A percentile compares a stretch with the other conserved stretches of the same genome.
phyloP scores from a whole-genome alignment of 2,113 vertebrate species.

The Mesitornis unicolor region DNA sequence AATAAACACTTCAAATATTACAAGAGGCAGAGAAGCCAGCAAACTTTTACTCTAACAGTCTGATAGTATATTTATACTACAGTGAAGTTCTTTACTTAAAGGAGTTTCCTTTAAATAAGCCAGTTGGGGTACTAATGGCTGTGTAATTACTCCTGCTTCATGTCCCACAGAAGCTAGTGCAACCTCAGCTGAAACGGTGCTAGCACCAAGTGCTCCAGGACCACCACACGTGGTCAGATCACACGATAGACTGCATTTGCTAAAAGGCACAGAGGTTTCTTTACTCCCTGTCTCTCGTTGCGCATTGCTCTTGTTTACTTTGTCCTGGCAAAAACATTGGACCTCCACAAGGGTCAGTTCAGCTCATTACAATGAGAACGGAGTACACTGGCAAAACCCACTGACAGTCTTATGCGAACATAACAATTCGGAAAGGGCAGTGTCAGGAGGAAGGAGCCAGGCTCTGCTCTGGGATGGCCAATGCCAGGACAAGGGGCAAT shows the following conservation, averaged over 20 bases:
- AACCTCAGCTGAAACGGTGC: background rate
- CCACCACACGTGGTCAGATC: background rate
- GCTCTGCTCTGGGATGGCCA: too few relatives aligned
- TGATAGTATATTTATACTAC: background rate
- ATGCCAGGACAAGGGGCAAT: too few relatives aligned
- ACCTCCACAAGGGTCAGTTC: background rate
- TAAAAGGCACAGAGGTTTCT: background rate
- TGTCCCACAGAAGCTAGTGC: background rate
- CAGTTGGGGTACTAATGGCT: background rate
- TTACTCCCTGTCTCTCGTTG: background rate
- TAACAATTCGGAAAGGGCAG: too few relatives aligned
- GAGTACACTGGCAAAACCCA: background rate
- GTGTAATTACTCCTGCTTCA: background rate
- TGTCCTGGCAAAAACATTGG: background rate
- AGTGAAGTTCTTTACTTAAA: background rate
- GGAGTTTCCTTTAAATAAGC: background rate
- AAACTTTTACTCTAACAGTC: background rate
- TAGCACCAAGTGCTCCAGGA: background rate
- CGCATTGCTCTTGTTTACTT: background rate
- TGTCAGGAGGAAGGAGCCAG: too few relatives aligned
- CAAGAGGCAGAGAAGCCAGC: background rate
- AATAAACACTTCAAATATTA: slow-evolving; percentile 1
- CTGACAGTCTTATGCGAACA: background rate
- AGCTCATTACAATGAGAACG: background rate
- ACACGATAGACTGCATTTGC: background rate